Base-by-base conservation (phyloP, 2,113 vertebrate genomes). In the Accipiter cooperii region DNA sequence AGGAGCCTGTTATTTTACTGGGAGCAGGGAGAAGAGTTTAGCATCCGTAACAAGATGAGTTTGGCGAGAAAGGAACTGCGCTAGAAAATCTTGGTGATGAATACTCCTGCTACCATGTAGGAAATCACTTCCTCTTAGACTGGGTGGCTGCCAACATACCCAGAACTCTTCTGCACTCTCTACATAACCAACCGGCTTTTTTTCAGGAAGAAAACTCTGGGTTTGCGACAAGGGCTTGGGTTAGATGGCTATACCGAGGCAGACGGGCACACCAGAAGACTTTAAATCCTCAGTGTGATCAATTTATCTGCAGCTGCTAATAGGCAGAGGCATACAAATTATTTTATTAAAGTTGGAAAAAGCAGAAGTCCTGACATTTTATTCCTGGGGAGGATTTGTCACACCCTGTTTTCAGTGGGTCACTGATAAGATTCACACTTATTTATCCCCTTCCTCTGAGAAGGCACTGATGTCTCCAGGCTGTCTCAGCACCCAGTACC, bases 131-230 rank as follows among this genome's bases (percentile, higher is more conserved):
- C 31, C 40, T 69, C 68, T 38, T 9, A 11, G 20, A 4, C 12
- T 5, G 31, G 46, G 3, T 2, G 33, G 38, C n/a, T 42, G n/a
- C 8, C 6, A 2, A 10, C 38, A 4, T 5, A 9, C 26, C 76
- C 14, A 44, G 75, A 68, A 24, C 38, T 17, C 13, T 29, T 49
- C 52, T 15, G 18, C 4, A 2, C 54, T 9, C 60, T 46, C 34
- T 13, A 34, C 26, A 10, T 22, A 21, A 70, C 33, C 13, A 76
- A 49, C 0, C 3, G 1, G 2, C 3, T 25, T 5, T 26, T 36
- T 40, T 38, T 22, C 11, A 13, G 57, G 36, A 29, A 8, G 18
- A 54, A 65, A 77, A 20, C 4, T 13, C 82, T 3, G 33, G 34
- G 20, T 17, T 5, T 75, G 5, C 4, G 6, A 17, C 24, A 13